A percentile compares a stretch with the other conserved stretches of the same genome.
Evolutionary conservation across 2,113 vertebrate species (phyloP).

Genomic region (Charina bottae): DNA sequence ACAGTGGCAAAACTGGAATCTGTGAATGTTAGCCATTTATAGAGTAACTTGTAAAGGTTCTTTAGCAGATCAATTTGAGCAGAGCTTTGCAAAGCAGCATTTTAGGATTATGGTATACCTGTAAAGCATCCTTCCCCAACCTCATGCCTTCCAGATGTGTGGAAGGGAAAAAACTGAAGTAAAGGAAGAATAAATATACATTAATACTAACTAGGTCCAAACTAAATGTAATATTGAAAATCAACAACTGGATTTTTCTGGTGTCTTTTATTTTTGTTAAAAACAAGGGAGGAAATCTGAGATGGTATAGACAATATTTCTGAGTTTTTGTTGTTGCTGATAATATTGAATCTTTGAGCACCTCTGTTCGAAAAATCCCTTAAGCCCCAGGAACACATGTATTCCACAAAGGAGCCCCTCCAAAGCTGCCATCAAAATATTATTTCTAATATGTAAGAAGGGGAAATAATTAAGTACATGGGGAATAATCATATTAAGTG

Average conservation of each 20-base stretch:
- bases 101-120: neutral
- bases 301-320: neutral
- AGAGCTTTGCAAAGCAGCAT: neutral
- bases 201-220: neutral
- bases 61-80: neutral
- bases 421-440: neutral
- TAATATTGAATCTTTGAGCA: neutral
- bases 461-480: neutral
- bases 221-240: neutral
- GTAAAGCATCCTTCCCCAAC: neutral
- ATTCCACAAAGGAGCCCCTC: neutral
- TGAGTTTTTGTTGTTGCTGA: neutral
- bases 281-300: neutral
- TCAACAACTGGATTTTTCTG: neutral
- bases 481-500: neutral
- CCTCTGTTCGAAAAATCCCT: neutral
- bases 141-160: neutral
- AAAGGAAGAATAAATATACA: constrained; percentile 13
- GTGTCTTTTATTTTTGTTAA: neutral
- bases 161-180: neutral
- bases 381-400: neutral
- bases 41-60: neutral
- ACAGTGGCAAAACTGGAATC: neutral
- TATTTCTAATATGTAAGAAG: neutral
- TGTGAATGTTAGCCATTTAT: neutral